Conservation (phyloP, 2,797 vertebrate genomes). For the Oceanodroma leucorhoa region DNA sequence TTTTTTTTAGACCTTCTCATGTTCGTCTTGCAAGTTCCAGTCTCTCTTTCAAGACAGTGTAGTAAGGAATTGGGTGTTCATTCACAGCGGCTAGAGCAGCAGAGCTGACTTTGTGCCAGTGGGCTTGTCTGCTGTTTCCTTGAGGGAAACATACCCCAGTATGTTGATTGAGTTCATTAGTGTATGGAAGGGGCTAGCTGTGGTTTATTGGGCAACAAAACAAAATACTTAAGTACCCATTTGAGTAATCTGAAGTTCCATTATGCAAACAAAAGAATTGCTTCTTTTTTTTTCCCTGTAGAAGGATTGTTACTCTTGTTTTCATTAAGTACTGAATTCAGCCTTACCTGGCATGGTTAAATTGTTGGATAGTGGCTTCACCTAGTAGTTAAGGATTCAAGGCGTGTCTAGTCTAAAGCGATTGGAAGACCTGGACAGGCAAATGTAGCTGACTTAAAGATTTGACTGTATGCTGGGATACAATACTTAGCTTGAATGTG, state of each 20-base stretch:
- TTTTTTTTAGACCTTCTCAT: not conserved
- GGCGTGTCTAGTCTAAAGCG: fast-evolving
- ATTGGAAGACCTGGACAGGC: not conserved
- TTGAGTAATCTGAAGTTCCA: not conserved
- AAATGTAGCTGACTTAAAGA: not conserved
- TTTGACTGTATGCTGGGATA: not conserved
- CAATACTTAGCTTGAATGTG: not conserved
- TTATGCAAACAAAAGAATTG: not conserved
- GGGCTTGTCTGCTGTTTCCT: not conserved
- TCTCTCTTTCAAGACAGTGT: not conserved
- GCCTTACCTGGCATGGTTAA: not conserved
- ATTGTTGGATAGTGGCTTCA: not conserved
- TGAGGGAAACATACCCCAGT: not conserved
- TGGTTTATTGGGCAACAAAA: not conserved
- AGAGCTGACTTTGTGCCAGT: not conserved
- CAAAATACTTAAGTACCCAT: not conserved
- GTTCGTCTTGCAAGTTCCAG: not conserved
- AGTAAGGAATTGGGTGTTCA: fast-evolving
- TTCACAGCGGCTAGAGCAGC: not conserved
- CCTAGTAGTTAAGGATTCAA: not conserved
- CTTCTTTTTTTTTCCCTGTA: fast-evolving
- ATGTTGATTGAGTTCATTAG: not conserved
- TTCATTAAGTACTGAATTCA: not conserved
- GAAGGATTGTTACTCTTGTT: not conserved
- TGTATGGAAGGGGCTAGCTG: not conserved